These are phyloP conservation scores for Battus philenor DNA, from an alignment of 1,140 invertebrate species.

Conservation along the genomic window DNA sequence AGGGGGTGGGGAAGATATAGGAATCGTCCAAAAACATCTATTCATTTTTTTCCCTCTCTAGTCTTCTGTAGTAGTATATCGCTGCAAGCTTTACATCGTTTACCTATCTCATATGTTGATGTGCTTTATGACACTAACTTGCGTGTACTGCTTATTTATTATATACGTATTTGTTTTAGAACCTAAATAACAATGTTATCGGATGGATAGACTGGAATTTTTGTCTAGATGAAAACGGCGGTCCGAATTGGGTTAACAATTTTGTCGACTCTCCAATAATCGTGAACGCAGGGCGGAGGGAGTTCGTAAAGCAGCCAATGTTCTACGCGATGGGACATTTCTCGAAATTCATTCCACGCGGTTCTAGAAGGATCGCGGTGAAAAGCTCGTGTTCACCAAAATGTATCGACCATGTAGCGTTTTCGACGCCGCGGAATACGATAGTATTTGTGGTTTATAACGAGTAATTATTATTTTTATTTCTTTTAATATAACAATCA, in stretches of 20 bases:
- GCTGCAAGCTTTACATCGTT: too few species aligned
- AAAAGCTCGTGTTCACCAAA: slow-evolving; percentile 14
- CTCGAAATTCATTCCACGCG: slow-evolving; percentile 84
- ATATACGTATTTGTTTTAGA: background rate
- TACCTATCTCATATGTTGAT: too few species aligned
- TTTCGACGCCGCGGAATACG: slow-evolving; percentile 38
- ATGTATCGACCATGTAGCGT: slow-evolving; percentile 30
- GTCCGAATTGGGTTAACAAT: slow-evolving; percentile 87
- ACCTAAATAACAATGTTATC: slow-evolving; percentile 10
- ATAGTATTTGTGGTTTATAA: slow-evolving; percentile 44
- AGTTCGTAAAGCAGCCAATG: slow-evolving; percentile 93
- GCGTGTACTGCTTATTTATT: too few species aligned
- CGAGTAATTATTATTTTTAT: slow-evolving; percentile 27
- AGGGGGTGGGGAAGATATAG: too few species aligned
- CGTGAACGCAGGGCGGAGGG: slow-evolving; percentile 77
- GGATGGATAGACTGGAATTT: slow-evolving; percentile 17
- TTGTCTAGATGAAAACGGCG: slow-evolving; percentile 75
- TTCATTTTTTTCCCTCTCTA: too few species aligned
- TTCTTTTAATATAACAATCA: too few species aligned
- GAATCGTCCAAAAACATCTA: too few species aligned
- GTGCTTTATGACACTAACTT: too few species aligned
- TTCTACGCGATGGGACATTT: slow-evolving; percentile 92
- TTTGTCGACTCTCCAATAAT: slow-evolving; percentile 87
- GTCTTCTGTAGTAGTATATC: too few species aligned
- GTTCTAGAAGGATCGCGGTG: slow-evolving; percentile 75